A percentile compares a stretch with the other conserved stretches of the same genome.
phyloP scores from a whole-genome alignment of 2,888 invertebrate genomes.

The Liodrosophila aerea region DNA sequence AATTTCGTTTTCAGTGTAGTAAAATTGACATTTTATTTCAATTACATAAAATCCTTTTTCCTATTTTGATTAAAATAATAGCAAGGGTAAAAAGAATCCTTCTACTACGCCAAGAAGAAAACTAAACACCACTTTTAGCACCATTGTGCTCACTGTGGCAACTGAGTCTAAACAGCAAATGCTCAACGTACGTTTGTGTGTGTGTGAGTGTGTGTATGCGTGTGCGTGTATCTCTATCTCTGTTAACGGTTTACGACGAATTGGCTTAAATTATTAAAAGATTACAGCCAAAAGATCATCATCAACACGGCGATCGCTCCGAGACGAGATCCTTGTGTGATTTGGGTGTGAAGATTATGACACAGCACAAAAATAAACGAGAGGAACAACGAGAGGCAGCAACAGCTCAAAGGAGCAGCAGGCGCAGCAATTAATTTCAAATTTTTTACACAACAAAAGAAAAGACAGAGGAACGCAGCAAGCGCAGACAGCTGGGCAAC shows the following conservation, averaged over 20 bases:
- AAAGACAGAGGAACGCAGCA: slow-evolving; percentile 44
- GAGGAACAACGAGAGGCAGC: slow-evolving; percentile 1
- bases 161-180: too few relatives aligned
- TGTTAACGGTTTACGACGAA: slow-evolving; percentile 77
- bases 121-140: too few relatives aligned
- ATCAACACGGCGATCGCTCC: slow-evolving; percentile 42
- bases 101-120: too few relatives aligned
- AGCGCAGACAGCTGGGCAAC: slow-evolving; percentile 13
- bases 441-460: slow-evolving; percentile 57
- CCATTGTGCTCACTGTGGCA: too few relatives aligned
- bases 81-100: too few relatives aligned
- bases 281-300: slow-evolving; percentile 70
- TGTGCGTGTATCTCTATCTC: too few relatives aligned
- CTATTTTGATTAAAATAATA: too few relatives aligned
- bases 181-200: slow-evolving; percentile 3
- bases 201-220: too few relatives aligned
- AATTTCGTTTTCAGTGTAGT: too few relatives aligned
- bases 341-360: slow-evolving; percentile 77
- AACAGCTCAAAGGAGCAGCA: slow-evolving; percentile 27
- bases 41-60: too few relatives aligned
- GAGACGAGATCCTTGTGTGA: slow-evolving; percentile 54
- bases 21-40: too few relatives aligned
- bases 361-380: slow-evolving; percentile 65
- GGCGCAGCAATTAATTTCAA: slow-evolving; percentile 77
- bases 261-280: slow-evolving; percentile 80